These are phyloP conservation scores for Drosophila incognita DNA, from an alignment of 2,888 invertebrate species.

Conservation along the genomic window DNA sequence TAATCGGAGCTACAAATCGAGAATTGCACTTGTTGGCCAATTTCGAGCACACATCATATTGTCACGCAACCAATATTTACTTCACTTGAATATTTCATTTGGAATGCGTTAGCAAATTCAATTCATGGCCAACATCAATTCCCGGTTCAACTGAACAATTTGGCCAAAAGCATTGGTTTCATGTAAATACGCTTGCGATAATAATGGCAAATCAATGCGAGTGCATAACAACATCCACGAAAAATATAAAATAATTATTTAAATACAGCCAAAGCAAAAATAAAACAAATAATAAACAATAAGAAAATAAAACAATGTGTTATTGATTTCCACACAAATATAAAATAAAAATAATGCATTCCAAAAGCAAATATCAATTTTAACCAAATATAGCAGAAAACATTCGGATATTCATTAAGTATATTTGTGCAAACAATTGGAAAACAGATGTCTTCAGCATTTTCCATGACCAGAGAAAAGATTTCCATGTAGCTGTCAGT, in stretches of 20 bases:
- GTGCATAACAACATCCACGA: neutral
- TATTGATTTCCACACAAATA: neutral
- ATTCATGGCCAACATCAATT: slow-evolving; percentile 33
- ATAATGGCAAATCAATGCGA: neutral
- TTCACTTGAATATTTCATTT: neutral
- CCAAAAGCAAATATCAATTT: neutral
- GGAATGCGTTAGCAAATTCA: slow-evolving; percentile 15
- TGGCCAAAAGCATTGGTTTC: slow-evolving; percentile 14
- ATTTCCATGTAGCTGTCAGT: neutral
- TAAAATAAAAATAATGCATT: neutral
- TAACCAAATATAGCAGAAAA: neutral
- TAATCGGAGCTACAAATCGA: neutral
- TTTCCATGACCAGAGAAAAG: neutral
- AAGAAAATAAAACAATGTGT: neutral
- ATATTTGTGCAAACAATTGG: slow-evolving; percentile 4
- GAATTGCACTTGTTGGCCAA: neutral
- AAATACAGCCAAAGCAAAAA: neutral
- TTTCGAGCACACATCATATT: neutral
- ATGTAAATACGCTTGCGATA: slow-evolving; percentile 15
- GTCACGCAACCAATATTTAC: neutral
- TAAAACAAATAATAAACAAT: fast-evolving
- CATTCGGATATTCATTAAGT: slow-evolving; percentile 1
- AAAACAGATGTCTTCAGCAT: neutral
- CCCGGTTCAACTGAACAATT: slow-evolving; percentile 14
- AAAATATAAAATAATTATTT: neutral